phyloP scores from a whole-genome alignment of 2,888 invertebrate species.

The Lepetodrilus schrolli region DNA sequence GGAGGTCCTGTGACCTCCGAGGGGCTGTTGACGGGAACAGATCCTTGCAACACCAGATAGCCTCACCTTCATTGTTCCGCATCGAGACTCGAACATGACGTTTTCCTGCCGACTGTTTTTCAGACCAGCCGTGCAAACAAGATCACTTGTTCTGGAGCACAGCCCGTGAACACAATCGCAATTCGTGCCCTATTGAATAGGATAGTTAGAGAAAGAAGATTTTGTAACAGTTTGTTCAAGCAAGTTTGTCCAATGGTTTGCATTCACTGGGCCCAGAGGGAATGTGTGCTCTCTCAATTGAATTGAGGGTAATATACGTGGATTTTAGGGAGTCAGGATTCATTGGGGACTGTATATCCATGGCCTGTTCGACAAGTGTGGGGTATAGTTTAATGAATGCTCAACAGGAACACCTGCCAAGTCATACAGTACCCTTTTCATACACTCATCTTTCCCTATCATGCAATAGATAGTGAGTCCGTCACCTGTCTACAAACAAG shows the following conservation, averaged over 20 bases:
- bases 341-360: constrained; percentile 25
- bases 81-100: constrained; percentile 13
- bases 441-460: not conserved
- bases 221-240: constrained; percentile 36
- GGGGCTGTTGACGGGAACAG: constrained; percentile 20
- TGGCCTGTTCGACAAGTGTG: constrained; percentile 9
- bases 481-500: not conserved
- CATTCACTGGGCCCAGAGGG: constrained; percentile 20
- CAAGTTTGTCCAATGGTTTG: constrained; percentile 21
- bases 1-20: constrained; percentile 22
- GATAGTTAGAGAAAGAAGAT: not conserved
- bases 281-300: constrained; percentile 33
- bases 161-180: constrained; percentile 22
- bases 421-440: not conserved
- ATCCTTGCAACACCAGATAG: constrained; percentile 24
- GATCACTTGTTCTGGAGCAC: constrained; percentile 27
- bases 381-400: constrained; percentile 17
- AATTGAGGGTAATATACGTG: constrained; percentile 26
- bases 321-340: constrained; percentile 24
- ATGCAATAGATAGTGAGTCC: not conserved
- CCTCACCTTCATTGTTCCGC: constrained; percentile 9
- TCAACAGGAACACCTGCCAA: not conserved
- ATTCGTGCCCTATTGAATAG: constrained; percentile 29
- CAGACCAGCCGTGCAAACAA: constrained; percentile 26
- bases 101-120: constrained; percentile 27